Base-by-base conservation (phyloP, 2,113 vertebrate species). In the Atrichornis clamosus region DNA sequence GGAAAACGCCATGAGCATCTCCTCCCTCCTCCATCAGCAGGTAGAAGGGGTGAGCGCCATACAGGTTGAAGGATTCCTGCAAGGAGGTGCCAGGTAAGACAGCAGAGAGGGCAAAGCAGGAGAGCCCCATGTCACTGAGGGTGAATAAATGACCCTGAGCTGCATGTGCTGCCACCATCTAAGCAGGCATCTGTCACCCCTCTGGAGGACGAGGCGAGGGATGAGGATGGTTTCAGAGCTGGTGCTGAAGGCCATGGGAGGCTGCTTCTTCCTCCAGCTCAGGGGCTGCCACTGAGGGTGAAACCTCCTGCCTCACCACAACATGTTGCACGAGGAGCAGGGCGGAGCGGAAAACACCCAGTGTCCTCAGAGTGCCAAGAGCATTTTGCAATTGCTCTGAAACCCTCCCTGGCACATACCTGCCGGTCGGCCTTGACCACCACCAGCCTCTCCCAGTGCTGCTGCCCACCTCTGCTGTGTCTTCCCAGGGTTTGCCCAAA, bases 31-130 rank as follows among this genome's bases (percentile, higher is more conserved):
- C 99, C 98, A 99, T 97, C 22, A 96, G 92, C 79, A 99, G 97
- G 97, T 99, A 99, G 93, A 99, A 99, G 2, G 99, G 99, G 96
- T 99, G 99, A n/a, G 92, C 98, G 0, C 99, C 99, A 0, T 99
- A 99, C 30, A 99, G 97, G 95, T 99, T 99, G 62, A 98, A 98
- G 0, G 97, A 90, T 78, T 99, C 98, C 99, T 99, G 84, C 65
- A 84, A 87, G 76, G 47, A 83, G 35, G 30, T 82, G 76, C 17
- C 2, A 1, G 1, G 26, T 97, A 27, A 96, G 74, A 74, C 2
- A 88, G 59, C 50, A 88, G 33, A 79, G 13, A 17, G 4, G 27
- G 44, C 10, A 65, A 83, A 88, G 59, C 27, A 3, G 59, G n/a
- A 90, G 39, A 90, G 15, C 35, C 69, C 44, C 2, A 4, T 1